Conservation (phyloP, 1,140 invertebrate species). For the Calycopis cecrops region DNA sequence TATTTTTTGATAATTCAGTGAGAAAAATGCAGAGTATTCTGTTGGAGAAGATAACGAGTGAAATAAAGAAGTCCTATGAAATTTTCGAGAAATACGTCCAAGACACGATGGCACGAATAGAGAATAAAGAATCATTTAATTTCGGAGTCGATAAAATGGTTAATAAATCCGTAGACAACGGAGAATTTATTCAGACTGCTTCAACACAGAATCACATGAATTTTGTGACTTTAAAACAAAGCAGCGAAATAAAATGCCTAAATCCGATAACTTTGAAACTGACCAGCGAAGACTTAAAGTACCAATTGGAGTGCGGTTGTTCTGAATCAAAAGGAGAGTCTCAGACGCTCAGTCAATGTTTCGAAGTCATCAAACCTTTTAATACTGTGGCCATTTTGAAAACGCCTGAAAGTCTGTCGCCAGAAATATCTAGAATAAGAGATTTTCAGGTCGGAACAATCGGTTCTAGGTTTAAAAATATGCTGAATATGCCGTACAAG, state of each 20-base stretch:
- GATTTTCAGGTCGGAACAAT: not conserved
- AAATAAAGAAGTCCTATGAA: slow-evolving; percentile 37
- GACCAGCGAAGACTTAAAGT: too few relatives aligned
- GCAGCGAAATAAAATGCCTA: too few relatives aligned
- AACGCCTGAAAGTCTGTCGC: slow-evolving; percentile 8
- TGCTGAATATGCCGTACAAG: not conserved
- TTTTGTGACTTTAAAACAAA: too few relatives aligned
- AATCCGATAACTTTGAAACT: too few relatives aligned
- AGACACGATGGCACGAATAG: not conserved
- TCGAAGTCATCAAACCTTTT: slow-evolving; percentile 36
- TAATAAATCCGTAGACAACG: too few relatives aligned
- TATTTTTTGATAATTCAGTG: slow-evolving; percentile 40
- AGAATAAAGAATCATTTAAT: too few relatives aligned
- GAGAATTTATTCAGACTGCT: too few relatives aligned
- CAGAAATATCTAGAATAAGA: slow-evolving; percentile 16
- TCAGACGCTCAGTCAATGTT: slow-evolving; percentile 26
- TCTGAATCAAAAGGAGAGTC: not conserved
- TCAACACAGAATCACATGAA: too few relatives aligned
- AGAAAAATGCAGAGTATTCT: slow-evolving; percentile 45
- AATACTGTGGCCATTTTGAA: not conserved
- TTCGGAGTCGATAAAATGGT: not conserved
- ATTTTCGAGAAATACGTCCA: slow-evolving; percentile 28
- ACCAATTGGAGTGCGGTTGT: not conserved
- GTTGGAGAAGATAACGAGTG: slow-evolving; percentile 41
- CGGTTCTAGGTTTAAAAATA: too few relatives aligned